A percentile compares a stretch with the other conserved stretches of the same genome.
These are phyloP conservation scores for Potamilus streckersoni DNA, from an alignment of 1,140 invertebrate genomes.

Conservation along the genomic window DNA sequence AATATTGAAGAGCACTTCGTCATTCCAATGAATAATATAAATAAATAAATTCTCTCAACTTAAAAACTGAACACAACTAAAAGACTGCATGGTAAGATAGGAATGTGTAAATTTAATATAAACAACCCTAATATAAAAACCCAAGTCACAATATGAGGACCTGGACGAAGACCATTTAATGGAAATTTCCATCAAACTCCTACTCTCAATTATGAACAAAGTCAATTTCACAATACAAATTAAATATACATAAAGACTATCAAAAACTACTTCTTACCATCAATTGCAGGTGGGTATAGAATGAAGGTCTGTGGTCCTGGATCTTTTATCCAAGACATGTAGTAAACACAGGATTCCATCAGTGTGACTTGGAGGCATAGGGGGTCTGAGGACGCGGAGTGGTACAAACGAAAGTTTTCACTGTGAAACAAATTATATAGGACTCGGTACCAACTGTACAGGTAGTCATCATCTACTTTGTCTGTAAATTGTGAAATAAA, in stretches of 20 bases:
- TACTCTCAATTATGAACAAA: no score
- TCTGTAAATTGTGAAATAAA: constrained; percentile 44
- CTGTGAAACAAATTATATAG: constrained; percentile 59
- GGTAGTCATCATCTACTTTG: constrained; percentile 63
- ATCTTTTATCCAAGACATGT: constrained; percentile 58
- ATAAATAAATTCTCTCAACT: no score
- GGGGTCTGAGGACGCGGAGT: constrained; percentile 54
- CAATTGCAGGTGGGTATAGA: constrained; percentile 61
- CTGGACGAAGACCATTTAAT: no score
- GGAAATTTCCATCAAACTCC: no score
- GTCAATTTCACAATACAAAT: no score
- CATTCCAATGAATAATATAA: no score
- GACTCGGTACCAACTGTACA: constrained; percentile 62
- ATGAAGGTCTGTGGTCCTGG: constrained; percentile 55
- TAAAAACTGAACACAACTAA: no score
- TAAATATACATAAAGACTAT: not conserved
- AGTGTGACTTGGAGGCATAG: constrained; percentile 64
- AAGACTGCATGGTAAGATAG: no score
- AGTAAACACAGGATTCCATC: constrained; percentile 65
- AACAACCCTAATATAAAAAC: no score
- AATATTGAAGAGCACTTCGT: no score
- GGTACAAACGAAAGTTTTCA: constrained; percentile 58
- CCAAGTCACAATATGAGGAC: no score
- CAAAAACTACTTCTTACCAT: constrained; percentile 45
- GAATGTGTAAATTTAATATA: no score